phyloP scores from a whole-genome alignment of 2,888 invertebrate species.

The Gymnocheta viridis region DNA sequence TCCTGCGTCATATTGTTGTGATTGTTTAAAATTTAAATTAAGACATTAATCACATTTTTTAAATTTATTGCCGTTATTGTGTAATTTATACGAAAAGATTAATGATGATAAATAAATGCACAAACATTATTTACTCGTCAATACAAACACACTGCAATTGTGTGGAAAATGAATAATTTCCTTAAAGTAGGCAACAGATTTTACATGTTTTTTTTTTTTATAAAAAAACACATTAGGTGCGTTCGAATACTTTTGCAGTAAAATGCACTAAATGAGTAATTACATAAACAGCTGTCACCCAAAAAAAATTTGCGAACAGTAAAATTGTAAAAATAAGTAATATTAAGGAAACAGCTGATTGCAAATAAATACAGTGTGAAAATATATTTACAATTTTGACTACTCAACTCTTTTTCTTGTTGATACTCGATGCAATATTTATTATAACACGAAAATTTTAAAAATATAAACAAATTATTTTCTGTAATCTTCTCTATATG shows the following conservation, averaged over 20 bases:
- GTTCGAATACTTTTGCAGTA: background rate
- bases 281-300: too few relatives aligned
- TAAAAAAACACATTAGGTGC: background rate
- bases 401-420: too few relatives aligned
- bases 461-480: too few relatives aligned
- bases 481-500: too few relatives aligned
- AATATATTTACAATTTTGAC: too few relatives aligned
- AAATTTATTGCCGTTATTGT: conserved; percentile 54
- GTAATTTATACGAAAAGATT: conserved; percentile 64
- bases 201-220: background rate
- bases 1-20: conserved; percentile 38
- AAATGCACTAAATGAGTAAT: background rate
- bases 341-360: too few relatives aligned
- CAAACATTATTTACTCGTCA: conserved; percentile 21
- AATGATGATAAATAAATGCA: conserved; percentile 63
- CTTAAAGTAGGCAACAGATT: conserved; percentile 38
- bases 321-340: too few relatives aligned
- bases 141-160: conserved; percentile 2
- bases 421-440: too few relatives aligned
- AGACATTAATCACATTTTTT: conserved; percentile 67
- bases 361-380: too few relatives aligned
- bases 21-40: conserved; percentile 53
- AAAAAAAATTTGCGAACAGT: too few relatives aligned
- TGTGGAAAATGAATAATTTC: conserved; percentile 1
- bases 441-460: too few relatives aligned